Evolutionary conservation across 2,888 invertebrate species (phyloP), one percentile per base, ranked within the genome.

Genomic region (Rhynchonema sp.): DNA sequence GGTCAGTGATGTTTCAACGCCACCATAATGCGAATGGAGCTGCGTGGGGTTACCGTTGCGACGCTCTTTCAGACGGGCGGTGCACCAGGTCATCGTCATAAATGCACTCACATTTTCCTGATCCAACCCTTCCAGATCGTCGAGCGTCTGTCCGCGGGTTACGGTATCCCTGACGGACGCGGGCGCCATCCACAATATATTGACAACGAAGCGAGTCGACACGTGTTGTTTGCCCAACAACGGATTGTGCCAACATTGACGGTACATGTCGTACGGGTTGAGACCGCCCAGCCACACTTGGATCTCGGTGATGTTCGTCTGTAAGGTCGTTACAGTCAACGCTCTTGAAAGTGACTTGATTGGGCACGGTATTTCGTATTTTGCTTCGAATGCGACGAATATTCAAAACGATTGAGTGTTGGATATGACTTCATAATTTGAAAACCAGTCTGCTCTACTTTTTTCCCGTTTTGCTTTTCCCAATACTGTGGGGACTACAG

Each of bases 241-340:
- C 23, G 52, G 22, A 20, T 52, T 52, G 52, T 54, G 20, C 46
- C 38, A 38, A 64, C 74, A 74, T 25, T 69, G 67, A 1, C 62
- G 67, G 60, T 74, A 74, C 56, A 74, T 63, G 63, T 74, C 74
- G 66, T 74, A 74, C 23, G 69, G 66, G 63, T 74, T 74, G 23
- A 74, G 64, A 1, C 69, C 67, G 46, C 58, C 60, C 29, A 59
- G 57, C 46, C 63, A 65, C 28, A 72, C 62, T 2, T 63, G 49
- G 0, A 52, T 17, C 1, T 62, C 27, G 0, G 63, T 66, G 27
- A 59, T 54, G 2, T 30, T 28, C 6, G 66, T 62, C 71, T 70
- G 17, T 6, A 38, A 38, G 17, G 54, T 30, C 27, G 28, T 54
- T 54, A 13, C 23, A 49, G 3, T 9, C 52, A 52, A 52, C 13